A percentile compares a stretch with the other conserved stretches of the same genome.
These are phyloP conservation scores for Acronicta aceris DNA, from an alignment of 2,888 invertebrate genomes.

Conservation along the genomic window DNA sequence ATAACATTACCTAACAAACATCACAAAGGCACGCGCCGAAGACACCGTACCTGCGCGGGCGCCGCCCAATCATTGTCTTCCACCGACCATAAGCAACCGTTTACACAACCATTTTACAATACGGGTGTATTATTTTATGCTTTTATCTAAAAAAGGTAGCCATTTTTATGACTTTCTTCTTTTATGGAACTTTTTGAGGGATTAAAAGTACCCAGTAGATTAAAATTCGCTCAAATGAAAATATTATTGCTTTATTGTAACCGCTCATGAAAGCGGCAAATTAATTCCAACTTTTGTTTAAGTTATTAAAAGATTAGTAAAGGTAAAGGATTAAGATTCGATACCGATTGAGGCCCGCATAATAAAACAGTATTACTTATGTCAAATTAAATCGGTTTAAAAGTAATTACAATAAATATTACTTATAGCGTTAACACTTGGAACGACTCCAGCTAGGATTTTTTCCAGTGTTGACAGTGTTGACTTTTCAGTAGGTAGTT, in stretches of 20 bases:
- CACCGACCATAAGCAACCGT: constrained; percentile 28
- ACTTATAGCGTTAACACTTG: too few relatives aligned
- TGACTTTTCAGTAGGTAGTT: too few relatives aligned
- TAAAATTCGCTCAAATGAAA: constrained; percentile 31
- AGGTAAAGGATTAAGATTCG: constrained; percentile 6
- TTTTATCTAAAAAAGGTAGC: constrained; percentile 27
- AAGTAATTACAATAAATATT: too few relatives aligned
- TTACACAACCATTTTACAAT: constrained; percentile 29
- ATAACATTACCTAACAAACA: constrained; percentile 12
- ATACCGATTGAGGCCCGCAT: constrained; percentile 19
- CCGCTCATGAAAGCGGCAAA: constrained; percentile 23
- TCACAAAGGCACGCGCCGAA: constrained; percentile 34
- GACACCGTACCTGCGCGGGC: constrained; percentile 16
- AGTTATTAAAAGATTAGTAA: constrained; percentile 1
- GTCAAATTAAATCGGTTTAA: constrained; percentile 7
- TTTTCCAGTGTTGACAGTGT: too few relatives aligned
- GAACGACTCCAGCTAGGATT: too few relatives aligned
- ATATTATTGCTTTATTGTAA: constrained; percentile 23
- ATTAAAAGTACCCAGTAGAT: constrained; percentile 4
- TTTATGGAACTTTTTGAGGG: constrained; percentile 5
- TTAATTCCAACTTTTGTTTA: constrained; percentile 17
- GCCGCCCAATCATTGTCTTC: constrained; percentile 11
- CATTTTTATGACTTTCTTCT: constrained; percentile 20
- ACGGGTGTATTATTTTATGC: constrained; percentile 46
- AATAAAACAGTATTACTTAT: neutral